phyloP scores from a whole-genome alignment of 2,113 vertebrate genomes.

The Aythya baeri region DNA sequence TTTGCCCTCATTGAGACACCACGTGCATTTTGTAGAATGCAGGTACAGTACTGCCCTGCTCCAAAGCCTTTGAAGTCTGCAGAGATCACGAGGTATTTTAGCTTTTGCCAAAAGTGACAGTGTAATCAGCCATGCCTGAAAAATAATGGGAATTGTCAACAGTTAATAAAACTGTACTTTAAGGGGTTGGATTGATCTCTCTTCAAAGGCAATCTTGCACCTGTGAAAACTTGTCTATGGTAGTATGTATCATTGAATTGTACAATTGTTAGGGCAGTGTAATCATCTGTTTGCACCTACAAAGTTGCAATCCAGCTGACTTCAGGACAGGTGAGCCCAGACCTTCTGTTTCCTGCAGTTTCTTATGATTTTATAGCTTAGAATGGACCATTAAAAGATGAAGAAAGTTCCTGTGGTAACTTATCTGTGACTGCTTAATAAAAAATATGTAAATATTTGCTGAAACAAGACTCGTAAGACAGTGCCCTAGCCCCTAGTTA shows the following conservation, averaged over 20 bases:
- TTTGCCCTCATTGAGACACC: background rate
- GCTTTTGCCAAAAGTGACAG: constrained; percentile 1
- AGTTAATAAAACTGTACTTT: constrained; percentile 45
- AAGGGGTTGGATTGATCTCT: constrained; percentile 23
- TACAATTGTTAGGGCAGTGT: background rate
- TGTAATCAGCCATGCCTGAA: background rate
- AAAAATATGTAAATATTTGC: background rate
- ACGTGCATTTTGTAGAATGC: background rate
- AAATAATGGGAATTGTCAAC: constrained; percentile 63
- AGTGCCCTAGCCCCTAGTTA: background rate
- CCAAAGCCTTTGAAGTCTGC: background rate
- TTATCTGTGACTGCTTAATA: background rate
- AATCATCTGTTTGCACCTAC: constrained; percentile 14
- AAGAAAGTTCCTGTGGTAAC: background rate
- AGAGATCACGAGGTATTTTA: background rate
- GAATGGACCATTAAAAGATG: background rate
- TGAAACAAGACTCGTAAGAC: background rate
- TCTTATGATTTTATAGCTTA: background rate
- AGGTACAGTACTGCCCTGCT: background rate
- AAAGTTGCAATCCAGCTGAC: background rate
- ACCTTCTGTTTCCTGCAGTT: background rate
- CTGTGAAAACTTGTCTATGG: constrained; percentile 22
- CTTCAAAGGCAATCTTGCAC: constrained; percentile 23
- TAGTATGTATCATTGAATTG: background rate
- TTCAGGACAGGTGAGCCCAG: background rate